Base-by-base conservation (phyloP, 2,113 vertebrate genomes). In the Nycticorax nycticorax region DNA sequence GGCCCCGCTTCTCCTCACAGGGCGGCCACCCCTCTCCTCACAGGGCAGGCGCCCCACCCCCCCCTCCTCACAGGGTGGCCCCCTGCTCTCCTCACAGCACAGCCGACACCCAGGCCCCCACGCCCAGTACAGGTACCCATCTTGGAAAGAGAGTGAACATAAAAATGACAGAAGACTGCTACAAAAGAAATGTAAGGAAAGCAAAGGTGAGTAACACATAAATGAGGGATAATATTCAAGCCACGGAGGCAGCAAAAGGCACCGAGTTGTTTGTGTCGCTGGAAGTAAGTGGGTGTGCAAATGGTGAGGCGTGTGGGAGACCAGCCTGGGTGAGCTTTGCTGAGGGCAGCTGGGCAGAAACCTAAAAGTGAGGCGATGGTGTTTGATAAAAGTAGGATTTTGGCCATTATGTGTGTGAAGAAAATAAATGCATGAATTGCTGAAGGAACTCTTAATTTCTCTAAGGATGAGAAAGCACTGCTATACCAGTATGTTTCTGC, bases 221-320 rank as follows among this genome's bases (percentile, higher is more conserved):
- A 77, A 17, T 5, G 17, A 76, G 28, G 1, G 2, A 4, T 22
- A 14, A n/a, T 37, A 21, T 9, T 74, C 28, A 48, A 73, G 47
- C 17, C 1, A 1, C 26, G 12, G 72, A 59, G 59, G 41, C 37
- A 50, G 76, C 5, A 3, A 39, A 68, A 62, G 28, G 41, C 41
- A 3, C 7, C 0, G 9, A 48, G 9, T 28, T 43, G 30, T 21
- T 50, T 52, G 16, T 0, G 0, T 19, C 12, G 3, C 28, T 50
- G 62, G 16, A 67, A 74, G 14, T 3, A 5, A 19, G 7, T 0
- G 1, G 18, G 30, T 12, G 22, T 11, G 43, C 26, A 72, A 37
- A 45, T 0, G 8, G 5, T 27, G 41, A 59, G 37, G 39, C 6
- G 5, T 6, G 79, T 2, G 35, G 56, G 41, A 13, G 28, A 8